phyloP scores from a whole-genome alignment of 2,888 invertebrate species.

The Cylloceria caligata region DNA sequence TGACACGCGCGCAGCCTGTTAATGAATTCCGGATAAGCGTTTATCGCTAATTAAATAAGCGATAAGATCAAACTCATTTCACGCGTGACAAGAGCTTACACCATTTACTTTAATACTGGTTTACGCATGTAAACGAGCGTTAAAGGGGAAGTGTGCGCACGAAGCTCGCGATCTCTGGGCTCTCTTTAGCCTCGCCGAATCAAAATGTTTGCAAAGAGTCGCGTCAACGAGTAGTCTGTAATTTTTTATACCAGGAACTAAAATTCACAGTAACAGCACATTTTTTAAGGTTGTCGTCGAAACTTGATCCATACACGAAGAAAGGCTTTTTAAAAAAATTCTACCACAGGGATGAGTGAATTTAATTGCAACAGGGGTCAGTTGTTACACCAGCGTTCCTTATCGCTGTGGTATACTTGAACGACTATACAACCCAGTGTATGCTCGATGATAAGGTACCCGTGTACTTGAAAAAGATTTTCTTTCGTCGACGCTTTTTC shows the following conservation, averaged over 20 bases:
- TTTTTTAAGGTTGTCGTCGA: no score
- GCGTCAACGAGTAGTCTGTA: neutral
- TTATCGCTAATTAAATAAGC: constrained; percentile 58
- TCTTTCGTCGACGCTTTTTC: no score
- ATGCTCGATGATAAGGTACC: no score
- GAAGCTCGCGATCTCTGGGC: constrained; percentile 2
- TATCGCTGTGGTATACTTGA: no score
- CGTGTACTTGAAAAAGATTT: no score
- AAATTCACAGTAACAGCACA: neutral
- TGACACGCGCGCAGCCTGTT: constrained; percentile 17
- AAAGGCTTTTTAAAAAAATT: no score
- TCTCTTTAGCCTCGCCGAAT: neutral
- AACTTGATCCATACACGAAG: no score
- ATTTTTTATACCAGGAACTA: neutral
- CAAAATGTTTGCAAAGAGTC: neutral
- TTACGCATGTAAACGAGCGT: constrained; percentile 30
- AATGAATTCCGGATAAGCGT: constrained; percentile 52
- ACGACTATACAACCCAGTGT: no score
- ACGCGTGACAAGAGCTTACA: constrained; percentile 23
- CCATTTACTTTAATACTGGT: constrained; percentile 47
- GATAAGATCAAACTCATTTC: constrained; percentile 48
- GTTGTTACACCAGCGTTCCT: no score
- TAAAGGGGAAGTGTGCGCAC: constrained; percentile 18
- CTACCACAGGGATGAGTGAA: no score
- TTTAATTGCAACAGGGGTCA: no score